Evolutionary conservation across 2,113 vertebrate species (phyloP).

Genomic region (Orientallactaga bullata): DNA sequence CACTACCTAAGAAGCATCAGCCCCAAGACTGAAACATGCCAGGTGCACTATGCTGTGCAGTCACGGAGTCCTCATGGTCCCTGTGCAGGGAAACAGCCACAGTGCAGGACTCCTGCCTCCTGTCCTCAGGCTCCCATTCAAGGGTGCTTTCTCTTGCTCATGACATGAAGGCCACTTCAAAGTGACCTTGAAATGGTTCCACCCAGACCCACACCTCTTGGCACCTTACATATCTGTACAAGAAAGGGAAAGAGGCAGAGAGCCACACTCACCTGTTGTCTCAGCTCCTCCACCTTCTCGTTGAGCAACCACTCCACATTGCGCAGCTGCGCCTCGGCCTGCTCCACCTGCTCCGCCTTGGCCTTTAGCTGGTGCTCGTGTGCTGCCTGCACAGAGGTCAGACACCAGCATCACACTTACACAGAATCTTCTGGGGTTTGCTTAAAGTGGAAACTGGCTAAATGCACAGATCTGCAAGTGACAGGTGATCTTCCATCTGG

Average conservation of each 20-base stretch:
- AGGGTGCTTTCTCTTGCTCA: neutral
- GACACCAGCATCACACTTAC: neutral
- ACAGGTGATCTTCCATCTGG: neutral
- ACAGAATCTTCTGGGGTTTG: neutral
- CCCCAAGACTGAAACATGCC: neutral
- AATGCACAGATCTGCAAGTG: neutral
- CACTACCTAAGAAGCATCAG: neutral
- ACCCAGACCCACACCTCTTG: neutral
- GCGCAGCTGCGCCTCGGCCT: constrained; percentile 22
- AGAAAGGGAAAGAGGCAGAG: neutral
- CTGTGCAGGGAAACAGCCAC: neutral
- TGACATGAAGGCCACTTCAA: neutral
- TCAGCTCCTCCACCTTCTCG: constrained; percentile 69
- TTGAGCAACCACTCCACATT: constrained; percentile 63
- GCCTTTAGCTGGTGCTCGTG: constrained; percentile 13
- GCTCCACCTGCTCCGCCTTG: constrained; percentile 33
- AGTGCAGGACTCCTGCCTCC: neutral
- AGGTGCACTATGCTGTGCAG: neutral
- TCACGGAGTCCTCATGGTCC: neutral
- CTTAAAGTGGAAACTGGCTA: neutral
- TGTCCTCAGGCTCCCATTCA: neutral
- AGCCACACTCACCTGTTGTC: constrained; percentile 25
- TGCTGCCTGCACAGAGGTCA: constrained; percentile 58
- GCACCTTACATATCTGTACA: neutral
- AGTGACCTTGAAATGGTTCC: neutral